A percentile compares a stretch with the other conserved stretches of the same genome.
Conservation (phyloP, 2,888 invertebrate species). For the Cremastobaeus sp. region DNA sequence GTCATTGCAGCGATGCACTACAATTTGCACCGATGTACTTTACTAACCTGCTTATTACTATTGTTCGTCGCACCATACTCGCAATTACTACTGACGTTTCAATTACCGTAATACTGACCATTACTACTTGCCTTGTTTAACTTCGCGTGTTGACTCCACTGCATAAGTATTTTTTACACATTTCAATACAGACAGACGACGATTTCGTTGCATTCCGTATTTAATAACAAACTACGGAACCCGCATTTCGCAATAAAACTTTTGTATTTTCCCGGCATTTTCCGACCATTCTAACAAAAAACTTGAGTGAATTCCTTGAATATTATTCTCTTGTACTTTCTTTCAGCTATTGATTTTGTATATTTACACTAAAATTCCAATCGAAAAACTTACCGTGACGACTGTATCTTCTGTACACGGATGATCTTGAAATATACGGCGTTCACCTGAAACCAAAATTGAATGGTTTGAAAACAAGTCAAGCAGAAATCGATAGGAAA, state of each 20-base stretch:
- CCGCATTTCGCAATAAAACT: no score
- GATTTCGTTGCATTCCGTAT: no score
- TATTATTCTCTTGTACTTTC: no score
- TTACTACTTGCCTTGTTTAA: slow-evolving; percentile 24
- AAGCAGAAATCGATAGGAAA: no score
- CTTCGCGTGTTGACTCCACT: slow-evolving; percentile 5
- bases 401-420: slow-evolving; percentile 61
- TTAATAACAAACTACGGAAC: no score
- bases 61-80: slow-evolving; percentile 34
- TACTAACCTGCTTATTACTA: slow-evolving; percentile 38
- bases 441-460: slow-evolving; percentile 54
- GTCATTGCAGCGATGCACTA: not conserved
- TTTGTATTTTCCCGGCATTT: no score
- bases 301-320: not conserved
- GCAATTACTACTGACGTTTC: slow-evolving; percentile 52
- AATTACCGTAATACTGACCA: slow-evolving; percentile 42
- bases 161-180: not conserved
- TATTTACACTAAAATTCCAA: no score
- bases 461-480: not conserved
- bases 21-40: slow-evolving; percentile 24
- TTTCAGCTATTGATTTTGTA: no score
- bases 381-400: slow-evolving; percentile 58
- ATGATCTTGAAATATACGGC: slow-evolving; percentile 59
- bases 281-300: no score
- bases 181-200: no score